Evolutionary conservation across 2,888 invertebrate genomes (phyloP), one percentile per base, ranked within the genome.

Genomic region (Epistrophe grossulariae): DNA sequence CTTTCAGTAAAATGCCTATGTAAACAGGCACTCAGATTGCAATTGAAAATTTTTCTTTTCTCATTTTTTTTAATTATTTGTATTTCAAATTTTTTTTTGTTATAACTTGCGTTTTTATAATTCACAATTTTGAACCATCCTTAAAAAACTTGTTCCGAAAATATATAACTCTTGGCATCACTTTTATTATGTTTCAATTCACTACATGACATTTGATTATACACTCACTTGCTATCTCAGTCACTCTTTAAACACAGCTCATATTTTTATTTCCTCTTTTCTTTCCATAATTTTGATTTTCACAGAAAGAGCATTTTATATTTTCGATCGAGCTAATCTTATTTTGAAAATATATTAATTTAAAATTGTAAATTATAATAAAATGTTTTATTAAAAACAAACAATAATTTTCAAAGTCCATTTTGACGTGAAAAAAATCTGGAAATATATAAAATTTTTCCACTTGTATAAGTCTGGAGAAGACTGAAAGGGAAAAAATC

Each of bases 221-320:
- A 40, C 0, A 17, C 15, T 50, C 15, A n/a, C n/a, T 31, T 4
- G 0, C 38, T 73, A 13, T 64, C 70, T 62, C 73, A 1, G 9
- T 79, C 19, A 8, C 55, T 35, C 73, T 10, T 43, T 2, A 48
- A 4, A 17, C 24, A 38, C 24, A 73, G 28, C 11, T 17, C 45
- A 45, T 11, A n/a, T 64, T 64, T 28, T 35, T 35, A 7, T 35
- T 35, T 35, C 1, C 43, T 59, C 35, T 17, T 38, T 60, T 59
- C 35, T 17, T 38, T 60, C 17, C 48, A 66, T 19, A 31, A 62
- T 74, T 83, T 74, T 66, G 11, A 24, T 52, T 57, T 66, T 24
- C 24, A 50, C 52, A 52, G 38, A 43, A 19, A 72, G 35, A 59
- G 72, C 64, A 72, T 76, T 71, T 64, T 73, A 55, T 70, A 66